Base-by-base conservation (phyloP, 2,113 vertebrate genomes). In the Pseudonaja textilis region DNA sequence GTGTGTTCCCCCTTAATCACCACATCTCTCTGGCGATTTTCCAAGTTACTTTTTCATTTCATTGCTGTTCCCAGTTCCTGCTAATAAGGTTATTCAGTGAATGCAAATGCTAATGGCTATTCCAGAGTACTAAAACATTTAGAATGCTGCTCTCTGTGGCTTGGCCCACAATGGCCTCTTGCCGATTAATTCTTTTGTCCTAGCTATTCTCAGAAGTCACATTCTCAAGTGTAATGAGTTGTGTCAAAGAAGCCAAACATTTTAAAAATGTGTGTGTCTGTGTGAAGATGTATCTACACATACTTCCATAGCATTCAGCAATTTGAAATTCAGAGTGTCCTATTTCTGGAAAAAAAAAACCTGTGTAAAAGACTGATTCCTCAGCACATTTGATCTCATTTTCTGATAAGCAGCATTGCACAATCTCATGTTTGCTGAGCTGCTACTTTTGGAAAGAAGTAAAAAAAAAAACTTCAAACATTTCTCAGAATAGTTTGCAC, bases 161-260 rank as follows among this genome's bases (percentile, higher is more conserved):
- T 92, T 89, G 87, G n/a, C 56, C 90, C 93, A 69, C 47, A 81
- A 74, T 90, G 3, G 55, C 59, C 55, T 39, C 87, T 94, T 94
- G 89, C 88, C 89, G 92, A n/a, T 0, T 0, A 69, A 34, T 90
- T 91, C 87, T 89, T 85, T 90, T 42, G 26, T n/a, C 50, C 42
- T 90, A 22, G 18, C 23, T 85, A 89, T 52, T 93, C 57, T 22
- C 5, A 87, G 29, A 90, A 95, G 87, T 22, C 0, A 0, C 29
- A 85, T 18, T 93, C 92, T 56, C 93, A 94, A 88, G 34, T 10
- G 14, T 47, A 87, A 88, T 93, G 45, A 64, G 6, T 42, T 92
- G 87, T 59, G 69, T 91, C 23, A 91, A 86, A 95, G 86, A 90
- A 34, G 93, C 56, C 69, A 87, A 2, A 1, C 2, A 91, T 0